Evolutionary conservation across 2,797 vertebrate genomes (phyloP).

Genomic region (Pseudochirops corinnae): DNA sequence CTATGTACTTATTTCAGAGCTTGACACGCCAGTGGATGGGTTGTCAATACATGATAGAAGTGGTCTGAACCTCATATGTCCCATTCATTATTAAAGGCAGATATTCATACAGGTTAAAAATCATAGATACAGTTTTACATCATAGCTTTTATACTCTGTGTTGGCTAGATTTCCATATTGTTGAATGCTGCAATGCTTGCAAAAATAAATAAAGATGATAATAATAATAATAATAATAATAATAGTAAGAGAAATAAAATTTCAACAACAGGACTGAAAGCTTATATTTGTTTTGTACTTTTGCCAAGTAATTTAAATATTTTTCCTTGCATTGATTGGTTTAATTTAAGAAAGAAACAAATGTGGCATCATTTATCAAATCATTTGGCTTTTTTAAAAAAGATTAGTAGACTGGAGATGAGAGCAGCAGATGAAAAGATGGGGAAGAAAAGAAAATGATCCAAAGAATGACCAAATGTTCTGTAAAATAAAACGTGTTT

Average conservation of each 20-base stretch:
- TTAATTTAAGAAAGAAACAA: not conserved
- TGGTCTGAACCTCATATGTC: not conserved
- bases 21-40: not conserved
- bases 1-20: not conserved
- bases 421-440: not conserved
- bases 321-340: not conserved
- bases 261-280: not conserved
- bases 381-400: not conserved
- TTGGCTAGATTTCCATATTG: not conserved
- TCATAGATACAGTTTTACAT: not conserved
- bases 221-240: no score
- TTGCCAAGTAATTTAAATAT: not conserved
- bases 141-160: not conserved
- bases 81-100: not conserved
- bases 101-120: not conserved
- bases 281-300: not conserved
- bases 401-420: not conserved
- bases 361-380: not conserved
- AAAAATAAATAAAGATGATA: not conserved
- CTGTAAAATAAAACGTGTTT: not conserved
- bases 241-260: not conserved
- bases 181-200: not conserved
- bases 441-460: not conserved
- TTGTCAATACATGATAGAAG: not conserved
- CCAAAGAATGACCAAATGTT: not conserved